Evolutionary conservation across 2,888 invertebrate species (phyloP).

Genomic region (Isotomurus palustris): DNA sequence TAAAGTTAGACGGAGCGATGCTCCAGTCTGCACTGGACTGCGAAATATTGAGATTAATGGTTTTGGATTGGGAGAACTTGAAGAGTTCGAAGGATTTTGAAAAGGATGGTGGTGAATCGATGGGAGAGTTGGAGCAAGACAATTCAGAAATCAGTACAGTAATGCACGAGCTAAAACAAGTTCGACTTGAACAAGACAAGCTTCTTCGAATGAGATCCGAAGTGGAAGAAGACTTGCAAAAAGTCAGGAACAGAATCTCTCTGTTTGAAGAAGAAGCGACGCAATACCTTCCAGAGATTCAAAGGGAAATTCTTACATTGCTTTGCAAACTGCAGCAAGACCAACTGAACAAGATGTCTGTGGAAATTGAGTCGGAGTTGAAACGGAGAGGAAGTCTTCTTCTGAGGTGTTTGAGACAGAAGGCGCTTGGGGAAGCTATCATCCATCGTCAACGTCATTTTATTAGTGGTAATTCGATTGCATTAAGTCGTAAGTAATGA

Average conservation of each 20-base stretch:
- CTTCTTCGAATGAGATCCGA: slow-evolving; percentile 70
- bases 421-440: slow-evolving; percentile 83
- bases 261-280: slow-evolving; percentile 64
- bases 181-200: slow-evolving; percentile 67
- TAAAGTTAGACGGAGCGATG: slow-evolving; percentile 86
- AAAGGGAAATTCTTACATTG: slow-evolving; percentile 79
- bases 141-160: slow-evolving; percentile 39
- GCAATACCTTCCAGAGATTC: slow-evolving; percentile 62
- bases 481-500: not conserved
- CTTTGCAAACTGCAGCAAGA: slow-evolving; percentile 88
- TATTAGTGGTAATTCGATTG: slow-evolving; percentile 61
- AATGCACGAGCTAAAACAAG: slow-evolving; percentile 42
- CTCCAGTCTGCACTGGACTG: slow-evolving; percentile 81
- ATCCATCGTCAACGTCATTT: slow-evolving; percentile 80
- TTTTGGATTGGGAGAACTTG: slow-evolving; percentile 67
- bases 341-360: slow-evolving; percentile 79
- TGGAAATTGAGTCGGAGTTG: slow-evolving; percentile 80
- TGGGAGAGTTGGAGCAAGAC: not conserved
- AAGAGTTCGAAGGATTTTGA: slow-evolving; percentile 59
- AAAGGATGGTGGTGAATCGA: slow-evolving; percentile 57
- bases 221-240: slow-evolving; percentile 75
- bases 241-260: slow-evolving; percentile 70
- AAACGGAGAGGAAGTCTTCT: slow-evolving; percentile 77
- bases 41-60: slow-evolving; percentile 79
- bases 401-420: slow-evolving; percentile 74